phyloP scores from a whole-genome alignment of 2,888 invertebrate genomes.

The Xylota sylvarum region DNA sequence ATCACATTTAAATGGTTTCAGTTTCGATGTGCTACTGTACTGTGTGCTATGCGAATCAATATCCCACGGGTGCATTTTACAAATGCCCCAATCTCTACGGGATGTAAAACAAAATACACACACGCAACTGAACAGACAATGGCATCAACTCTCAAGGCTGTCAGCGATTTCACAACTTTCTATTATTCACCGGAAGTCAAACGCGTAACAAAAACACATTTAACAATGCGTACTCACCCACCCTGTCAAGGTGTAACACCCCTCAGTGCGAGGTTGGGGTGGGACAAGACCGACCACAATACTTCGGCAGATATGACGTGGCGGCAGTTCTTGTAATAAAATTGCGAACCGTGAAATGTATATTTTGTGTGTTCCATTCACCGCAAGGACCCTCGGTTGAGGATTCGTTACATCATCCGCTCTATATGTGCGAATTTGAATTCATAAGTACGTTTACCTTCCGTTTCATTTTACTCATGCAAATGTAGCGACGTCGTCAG shows the following conservation, averaged over 20 bases:
- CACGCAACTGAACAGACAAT: background rate
- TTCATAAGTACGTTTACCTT: constrained; percentile 68
- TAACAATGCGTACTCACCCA: constrained; percentile 26
- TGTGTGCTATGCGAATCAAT: background rate
- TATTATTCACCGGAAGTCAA: constrained; percentile 48
- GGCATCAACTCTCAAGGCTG: constrained; percentile 31
- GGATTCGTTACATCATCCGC: constrained; percentile 52
- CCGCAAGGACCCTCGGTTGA: constrained; percentile 33
- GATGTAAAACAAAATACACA: background rate
- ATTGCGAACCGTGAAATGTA: constrained; percentile 60
- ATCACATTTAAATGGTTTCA: constrained; percentile 46
- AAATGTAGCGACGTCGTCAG: constrained; percentile 40
- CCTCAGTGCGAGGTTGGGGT: background rate
- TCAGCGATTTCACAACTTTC: constrained; percentile 50
- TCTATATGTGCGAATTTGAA: constrained; percentile 51
- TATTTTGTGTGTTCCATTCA: constrained; percentile 44
- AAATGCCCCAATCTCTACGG: background rate
- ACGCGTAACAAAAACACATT: constrained; percentile 41
- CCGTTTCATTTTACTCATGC: constrained; percentile 49
- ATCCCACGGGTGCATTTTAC: constrained; percentile 2
- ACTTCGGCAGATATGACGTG: constrained; percentile 30
- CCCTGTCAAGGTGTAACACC: constrained; percentile 15
- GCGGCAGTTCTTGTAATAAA: constrained; percentile 46
- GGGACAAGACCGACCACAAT: constrained; percentile 16
- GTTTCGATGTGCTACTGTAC: constrained; percentile 2